Base-by-base conservation (phyloP, 2,888 invertebrate genomes). In the Pollenia griseotomentosa region DNA sequence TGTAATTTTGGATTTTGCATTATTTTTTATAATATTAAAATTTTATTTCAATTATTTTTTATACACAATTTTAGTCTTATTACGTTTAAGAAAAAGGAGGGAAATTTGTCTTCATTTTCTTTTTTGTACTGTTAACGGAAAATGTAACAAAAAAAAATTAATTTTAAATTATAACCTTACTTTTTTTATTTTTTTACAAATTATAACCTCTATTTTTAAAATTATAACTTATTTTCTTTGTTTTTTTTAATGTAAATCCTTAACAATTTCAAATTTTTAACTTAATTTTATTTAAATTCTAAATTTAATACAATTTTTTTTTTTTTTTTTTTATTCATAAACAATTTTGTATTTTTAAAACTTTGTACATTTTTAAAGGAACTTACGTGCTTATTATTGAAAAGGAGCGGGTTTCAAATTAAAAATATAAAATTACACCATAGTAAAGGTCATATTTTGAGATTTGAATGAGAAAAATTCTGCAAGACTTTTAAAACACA, bases 361-460 rank as follows among this genome's bases (percentile, higher is more conserved):
- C 78, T 83, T 80, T 83, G 83, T 83, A 86, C 80, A 80, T 83
- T 81, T 73, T 90, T 89, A 89, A 91, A 91, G 91, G 91, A 91
- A 91, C 91, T 92, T 89, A 89, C 92, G 91, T 91, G 91, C 91
- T 42, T 63, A 33, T 61, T 40, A 5, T 14, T 40, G 8, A 42
- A 63, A 63, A n/a, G 6, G 14, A 14, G 7, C 7, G 83, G 88
- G 82, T 88, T 89, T 86, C 73, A 87, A 77, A 86, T 83, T 57
- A 55, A 48, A 61, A 51, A 63, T 48, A 79, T 82, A 75, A n/a
- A 55, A 70, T 77, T 89, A 82, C 68, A 10, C 46, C 44, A 51
- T 7, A 63, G 23, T 5, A 5, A 40, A 11, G 16, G 46, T 2
- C 6, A 7, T 33, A 33, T 33, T n/a, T 53, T 53, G 5, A 9